Evolutionary conservation across 2,797 vertebrate species (phyloP).

Genomic region (Enteromius treurensis): DNA sequence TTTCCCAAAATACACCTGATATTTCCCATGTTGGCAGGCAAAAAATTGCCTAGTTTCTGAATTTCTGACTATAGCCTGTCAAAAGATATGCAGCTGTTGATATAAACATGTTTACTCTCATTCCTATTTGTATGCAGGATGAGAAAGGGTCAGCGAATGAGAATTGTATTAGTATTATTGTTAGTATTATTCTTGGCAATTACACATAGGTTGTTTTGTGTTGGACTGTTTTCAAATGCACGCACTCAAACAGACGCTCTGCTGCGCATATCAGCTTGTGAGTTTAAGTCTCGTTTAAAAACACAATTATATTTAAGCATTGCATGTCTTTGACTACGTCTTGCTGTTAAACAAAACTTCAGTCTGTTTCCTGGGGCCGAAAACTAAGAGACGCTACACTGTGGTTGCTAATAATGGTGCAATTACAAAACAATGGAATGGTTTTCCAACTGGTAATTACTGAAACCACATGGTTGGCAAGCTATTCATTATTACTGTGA

Average conservation of each 20-base stretch:
- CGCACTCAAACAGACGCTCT: slow-evolving; percentile 13
- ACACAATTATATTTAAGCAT: slow-evolving; percentile 46
- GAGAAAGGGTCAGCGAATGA: slow-evolving; percentile 34
- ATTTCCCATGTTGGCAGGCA: slow-evolving; percentile 2
- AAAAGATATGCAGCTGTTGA: slow-evolving; percentile 3
- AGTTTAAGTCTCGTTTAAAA: slow-evolving; percentile 49
- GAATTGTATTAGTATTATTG: slow-evolving; percentile 20
- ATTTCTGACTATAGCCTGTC: slow-evolving; percentile 10
- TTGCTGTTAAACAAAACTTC: slow-evolving; percentile 36
- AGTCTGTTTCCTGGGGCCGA: neutral
- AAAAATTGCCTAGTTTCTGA: slow-evolving; percentile 9
- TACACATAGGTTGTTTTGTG: neutral
- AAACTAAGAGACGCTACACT: neutral
- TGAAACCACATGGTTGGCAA: neutral
- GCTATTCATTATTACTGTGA: slow-evolving; percentile 20
- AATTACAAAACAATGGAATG: slow-evolving; percentile 29
- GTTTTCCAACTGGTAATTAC: slow-evolving; percentile 15
- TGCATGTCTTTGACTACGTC: slow-evolving; percentile 27
- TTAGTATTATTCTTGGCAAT: slow-evolving; percentile 14
- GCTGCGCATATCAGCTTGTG: slow-evolving; percentile 34
- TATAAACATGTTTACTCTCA: slow-evolving; percentile 40
- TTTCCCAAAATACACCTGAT: slow-evolving; percentile 30
- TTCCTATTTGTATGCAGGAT: slow-evolving; percentile 33
- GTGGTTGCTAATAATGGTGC: slow-evolving; percentile 16
- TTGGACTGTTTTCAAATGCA: slow-evolving; percentile 27